These are phyloP conservation scores for Suncus etruscus DNA, from an alignment of 2,113 vertebrate genomes.

Conservation along the genomic window DNA sequence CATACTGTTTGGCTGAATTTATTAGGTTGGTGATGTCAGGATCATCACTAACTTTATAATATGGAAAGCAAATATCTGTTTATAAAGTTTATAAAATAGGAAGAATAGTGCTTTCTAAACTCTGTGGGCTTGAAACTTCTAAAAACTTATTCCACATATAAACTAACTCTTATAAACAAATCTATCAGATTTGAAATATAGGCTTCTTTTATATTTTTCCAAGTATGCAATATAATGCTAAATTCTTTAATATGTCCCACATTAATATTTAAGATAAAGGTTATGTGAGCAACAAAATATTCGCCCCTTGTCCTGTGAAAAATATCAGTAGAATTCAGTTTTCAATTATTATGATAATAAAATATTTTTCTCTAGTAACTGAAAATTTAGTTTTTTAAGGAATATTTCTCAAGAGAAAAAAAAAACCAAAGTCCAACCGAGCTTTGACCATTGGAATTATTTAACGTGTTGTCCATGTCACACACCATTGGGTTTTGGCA, in stretches of 20 bases:
- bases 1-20: background rate
- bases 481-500: background rate
- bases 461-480: background rate
- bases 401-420: background rate
- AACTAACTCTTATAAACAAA: constrained; percentile 35
- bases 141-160: background rate
- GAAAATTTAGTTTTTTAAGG: constrained; percentile 54
- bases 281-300: background rate
- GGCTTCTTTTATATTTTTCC: background rate
- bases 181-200: background rate
- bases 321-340: constrained; percentile 42
- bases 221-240: constrained; percentile 49
- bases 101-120: constrained; percentile 25
- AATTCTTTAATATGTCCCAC: constrained; percentile 42
- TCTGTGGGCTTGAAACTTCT: background rate
- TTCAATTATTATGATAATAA: constrained; percentile 17
- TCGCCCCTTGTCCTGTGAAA: constrained; percentile 51
- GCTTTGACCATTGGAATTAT: background rate
- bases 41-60: background rate
- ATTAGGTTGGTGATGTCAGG: background rate
- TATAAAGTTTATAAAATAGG: constrained; percentile 1
- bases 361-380: constrained; percentile 20
- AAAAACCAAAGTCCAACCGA: background rate
- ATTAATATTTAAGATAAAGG: constrained; percentile 48
- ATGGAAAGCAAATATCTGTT: constrained; percentile 44